Conservation (phyloP, 2,113 vertebrate genomes). For the Ictalurus punctatus region DNA sequence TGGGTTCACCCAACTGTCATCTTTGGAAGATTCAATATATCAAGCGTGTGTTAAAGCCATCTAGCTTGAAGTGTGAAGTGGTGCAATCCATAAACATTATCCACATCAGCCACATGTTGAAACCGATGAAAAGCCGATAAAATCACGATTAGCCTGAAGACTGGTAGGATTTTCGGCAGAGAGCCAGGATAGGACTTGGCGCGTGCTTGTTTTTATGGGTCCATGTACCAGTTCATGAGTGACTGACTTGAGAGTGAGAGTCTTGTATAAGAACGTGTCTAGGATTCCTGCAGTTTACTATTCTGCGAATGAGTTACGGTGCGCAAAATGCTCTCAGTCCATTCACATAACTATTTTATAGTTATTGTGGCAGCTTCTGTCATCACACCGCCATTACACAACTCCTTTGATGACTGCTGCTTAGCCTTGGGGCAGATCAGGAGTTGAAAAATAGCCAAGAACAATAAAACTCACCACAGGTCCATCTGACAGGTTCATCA, state of each 20-base stretch:
- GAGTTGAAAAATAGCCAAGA: slow-evolving; percentile 30
- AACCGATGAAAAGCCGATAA: background rate
- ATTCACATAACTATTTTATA: slow-evolving; percentile 22
- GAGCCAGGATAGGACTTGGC: background rate
- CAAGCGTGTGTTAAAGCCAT: background rate
- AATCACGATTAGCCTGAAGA: background rate
- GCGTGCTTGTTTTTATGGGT: background rate
- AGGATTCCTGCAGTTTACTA: background rate
- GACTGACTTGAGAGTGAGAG: too few relatives aligned
- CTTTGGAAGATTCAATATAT: background rate
- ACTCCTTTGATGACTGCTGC: slow-evolving; percentile 4
- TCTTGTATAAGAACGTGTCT: background rate
- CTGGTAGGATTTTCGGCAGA: background rate
- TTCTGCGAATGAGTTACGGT: background rate
- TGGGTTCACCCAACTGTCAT: background rate
- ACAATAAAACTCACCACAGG: slow-evolving; percentile 27
- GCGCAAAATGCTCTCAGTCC: background rate
- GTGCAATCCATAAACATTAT: background rate
- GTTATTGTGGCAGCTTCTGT: slow-evolving; percentile 20
- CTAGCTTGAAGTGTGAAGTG: background rate
- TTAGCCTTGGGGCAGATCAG: slow-evolving; percentile 18
- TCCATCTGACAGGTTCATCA: slow-evolving; percentile 31
- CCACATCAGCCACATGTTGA: background rate
- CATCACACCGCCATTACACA: slow-evolving; percentile 1
- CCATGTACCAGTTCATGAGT: background rate